phyloP scores from a whole-genome alignment of 2,888 invertebrate species.

The Harpagoxenus sublaevis region DNA sequence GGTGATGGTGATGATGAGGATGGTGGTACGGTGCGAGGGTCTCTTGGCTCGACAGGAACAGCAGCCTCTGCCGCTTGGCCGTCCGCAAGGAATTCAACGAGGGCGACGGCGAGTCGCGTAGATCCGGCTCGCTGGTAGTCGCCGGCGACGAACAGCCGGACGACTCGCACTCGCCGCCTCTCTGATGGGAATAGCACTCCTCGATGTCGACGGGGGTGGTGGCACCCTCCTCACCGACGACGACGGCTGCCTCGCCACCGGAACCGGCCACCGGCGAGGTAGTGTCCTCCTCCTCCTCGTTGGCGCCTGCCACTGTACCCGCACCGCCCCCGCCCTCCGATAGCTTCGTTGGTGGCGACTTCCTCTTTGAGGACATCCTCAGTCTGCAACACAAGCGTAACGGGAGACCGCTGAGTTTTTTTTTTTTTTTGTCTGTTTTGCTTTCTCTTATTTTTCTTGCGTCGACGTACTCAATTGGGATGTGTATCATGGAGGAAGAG shows the following conservation, averaged over 20 bases:
- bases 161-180: slow-evolving; percentile 79
- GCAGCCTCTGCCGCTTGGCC: slow-evolving; percentile 81
- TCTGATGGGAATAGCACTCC: slow-evolving; percentile 77
- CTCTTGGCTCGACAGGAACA: slow-evolving; percentile 71
- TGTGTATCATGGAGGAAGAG: slow-evolving; percentile 26
- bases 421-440: slow-evolving; percentile 19
- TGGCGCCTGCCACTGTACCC: slow-evolving; percentile 84
- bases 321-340: slow-evolving; percentile 90
- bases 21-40: slow-evolving; percentile 61
- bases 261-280: slow-evolving; percentile 86
- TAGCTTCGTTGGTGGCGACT: slow-evolving; percentile 97
- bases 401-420: slow-evolving; percentile 49
- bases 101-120: slow-evolving; percentile 85
- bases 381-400: slow-evolving; percentile 89
- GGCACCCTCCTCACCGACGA: slow-evolving; percentile 84
- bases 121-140: slow-evolving; percentile 86
- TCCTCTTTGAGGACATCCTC: slow-evolving; percentile 98
- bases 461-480: slow-evolving; percentile 7
- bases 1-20: slow-evolving; percentile 74
- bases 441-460: slow-evolving; percentile 23
- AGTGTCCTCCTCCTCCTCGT: slow-evolving; percentile 87
- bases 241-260: slow-evolving; percentile 76
- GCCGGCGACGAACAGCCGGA: slow-evolving; percentile 84
- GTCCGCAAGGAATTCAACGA: slow-evolving; percentile 80
- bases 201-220: slow-evolving; percentile 89